Evolutionary conservation across 2,113 vertebrate species (phyloP).

Genomic region (Calonectris borealis): DNA sequence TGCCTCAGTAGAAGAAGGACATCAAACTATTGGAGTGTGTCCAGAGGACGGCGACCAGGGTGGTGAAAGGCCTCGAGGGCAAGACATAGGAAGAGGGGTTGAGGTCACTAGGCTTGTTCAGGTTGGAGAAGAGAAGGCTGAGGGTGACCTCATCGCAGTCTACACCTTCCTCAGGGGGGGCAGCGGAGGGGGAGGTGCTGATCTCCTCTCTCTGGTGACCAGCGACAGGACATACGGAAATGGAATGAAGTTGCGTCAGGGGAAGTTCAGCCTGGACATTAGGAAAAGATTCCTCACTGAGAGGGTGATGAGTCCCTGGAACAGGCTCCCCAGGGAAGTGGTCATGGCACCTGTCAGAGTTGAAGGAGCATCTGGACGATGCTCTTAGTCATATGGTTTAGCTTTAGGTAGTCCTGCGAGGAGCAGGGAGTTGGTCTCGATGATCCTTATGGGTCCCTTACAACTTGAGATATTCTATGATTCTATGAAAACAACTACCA

Average conservation of each 20-base stretch:
- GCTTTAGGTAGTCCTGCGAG: background rate
- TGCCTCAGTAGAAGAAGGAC: background rate
- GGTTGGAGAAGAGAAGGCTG: background rate
- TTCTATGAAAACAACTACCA: background rate
- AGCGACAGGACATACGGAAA: background rate
- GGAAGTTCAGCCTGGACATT: background rate
- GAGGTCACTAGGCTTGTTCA: background rate
- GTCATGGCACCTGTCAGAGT: background rate
- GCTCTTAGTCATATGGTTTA: background rate
- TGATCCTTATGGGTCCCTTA: background rate
- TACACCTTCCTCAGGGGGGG: background rate
- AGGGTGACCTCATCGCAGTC: too few relatives aligned
- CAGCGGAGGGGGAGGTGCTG: background rate
- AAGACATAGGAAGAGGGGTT: background rate
- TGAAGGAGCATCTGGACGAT: background rate
- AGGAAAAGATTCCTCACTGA: background rate
- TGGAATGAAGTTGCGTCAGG: background rate
- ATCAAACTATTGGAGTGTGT: background rate
- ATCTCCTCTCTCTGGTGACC: background rate
- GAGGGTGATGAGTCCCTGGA: background rate
- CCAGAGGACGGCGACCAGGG: background rate
- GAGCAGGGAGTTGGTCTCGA: background rate
- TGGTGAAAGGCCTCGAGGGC: background rate
- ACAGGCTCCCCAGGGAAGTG: background rate
- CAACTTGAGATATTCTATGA: too few relatives aligned